These are phyloP conservation scores for Galbula dea DNA, from an alignment of 2,113 vertebrate species.

Conservation along the genomic window DNA sequence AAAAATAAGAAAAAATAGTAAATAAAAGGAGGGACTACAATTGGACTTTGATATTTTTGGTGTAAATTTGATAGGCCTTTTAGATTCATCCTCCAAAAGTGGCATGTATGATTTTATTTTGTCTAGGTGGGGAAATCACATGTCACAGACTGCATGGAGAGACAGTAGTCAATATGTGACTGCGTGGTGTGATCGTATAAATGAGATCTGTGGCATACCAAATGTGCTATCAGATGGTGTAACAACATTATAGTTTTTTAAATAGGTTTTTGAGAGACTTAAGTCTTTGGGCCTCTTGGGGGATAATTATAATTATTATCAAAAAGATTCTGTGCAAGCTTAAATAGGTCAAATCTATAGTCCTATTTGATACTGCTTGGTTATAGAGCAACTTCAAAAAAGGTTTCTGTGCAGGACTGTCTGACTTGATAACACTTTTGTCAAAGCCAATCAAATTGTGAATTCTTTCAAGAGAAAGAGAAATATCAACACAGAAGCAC, in stretches of 20 bases:
- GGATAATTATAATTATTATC: not conserved
- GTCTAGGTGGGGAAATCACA: not conserved
- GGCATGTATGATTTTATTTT: not conserved
- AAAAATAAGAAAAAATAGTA: not conserved
- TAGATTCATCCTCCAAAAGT: not conserved
- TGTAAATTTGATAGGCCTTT: not conserved
- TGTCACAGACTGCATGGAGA: not conserved
- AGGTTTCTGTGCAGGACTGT: not conserved
- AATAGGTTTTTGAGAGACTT: not conserved
- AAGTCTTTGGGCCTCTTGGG: not conserved
- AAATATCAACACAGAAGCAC: not conserved
- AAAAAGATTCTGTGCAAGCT: not conserved
- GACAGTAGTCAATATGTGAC: not conserved
- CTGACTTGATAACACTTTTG: not conserved
- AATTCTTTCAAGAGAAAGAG: not conserved
- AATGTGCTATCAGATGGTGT: not conserved
- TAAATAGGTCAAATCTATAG: not conserved
- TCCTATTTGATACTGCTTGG: not conserved
- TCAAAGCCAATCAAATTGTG: not conserved
- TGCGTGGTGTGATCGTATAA: not conserved
- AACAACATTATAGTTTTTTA: rapidly evolving
- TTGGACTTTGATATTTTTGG: not conserved
- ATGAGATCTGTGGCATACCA: not conserved
- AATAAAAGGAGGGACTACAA: not conserved
- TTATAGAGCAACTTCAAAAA: not conserved